Conservation (phyloP, 2,888 invertebrate genomes). For the Neria commutata region DNA sequence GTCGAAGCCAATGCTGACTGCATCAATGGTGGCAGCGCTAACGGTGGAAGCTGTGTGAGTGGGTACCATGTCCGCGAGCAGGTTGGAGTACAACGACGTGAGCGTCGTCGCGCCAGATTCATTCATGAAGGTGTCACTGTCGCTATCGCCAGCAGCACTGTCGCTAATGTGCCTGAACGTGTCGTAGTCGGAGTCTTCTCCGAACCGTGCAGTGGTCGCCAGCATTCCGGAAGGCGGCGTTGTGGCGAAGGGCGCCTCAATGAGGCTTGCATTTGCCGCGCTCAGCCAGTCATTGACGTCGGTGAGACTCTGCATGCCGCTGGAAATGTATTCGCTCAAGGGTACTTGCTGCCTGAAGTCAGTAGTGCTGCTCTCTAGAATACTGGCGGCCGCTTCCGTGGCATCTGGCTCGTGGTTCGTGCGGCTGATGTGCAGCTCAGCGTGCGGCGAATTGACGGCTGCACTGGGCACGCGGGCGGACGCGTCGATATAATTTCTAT, state of each 20-base stretch:
- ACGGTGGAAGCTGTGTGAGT: slow-evolving; percentile 13
- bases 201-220: neutral
- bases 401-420: too few species aligned
- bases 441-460: too few species aligned
- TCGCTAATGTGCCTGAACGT: slow-evolving; percentile 9
- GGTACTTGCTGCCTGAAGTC: too few species aligned
- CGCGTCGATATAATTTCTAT: too few species aligned
- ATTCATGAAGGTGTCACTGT: neutral
- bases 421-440: too few species aligned
- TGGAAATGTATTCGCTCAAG: slow-evolving; percentile 2
- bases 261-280: slow-evolving; percentile 11
- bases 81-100: neutral
- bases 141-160: slow-evolving; percentile 22
- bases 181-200: slow-evolving; percentile 1
- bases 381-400: too few species aligned
- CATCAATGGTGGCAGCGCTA: slow-evolving; percentile 29
- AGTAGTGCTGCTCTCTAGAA: too few species aligned
- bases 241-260: slow-evolving; percentile 3
- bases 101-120: slow-evolving; percentile 14
- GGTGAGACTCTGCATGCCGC: slow-evolving; percentile 41
- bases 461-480: too few species aligned
- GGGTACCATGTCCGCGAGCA: neutral
- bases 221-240: neutral
- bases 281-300: slow-evolving; percentile 37
- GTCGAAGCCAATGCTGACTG: slow-evolving; percentile 37